Evolutionary conservation across 1,140 invertebrate genomes (phyloP).

Genomic region (Hycleus cichorii): DNA sequence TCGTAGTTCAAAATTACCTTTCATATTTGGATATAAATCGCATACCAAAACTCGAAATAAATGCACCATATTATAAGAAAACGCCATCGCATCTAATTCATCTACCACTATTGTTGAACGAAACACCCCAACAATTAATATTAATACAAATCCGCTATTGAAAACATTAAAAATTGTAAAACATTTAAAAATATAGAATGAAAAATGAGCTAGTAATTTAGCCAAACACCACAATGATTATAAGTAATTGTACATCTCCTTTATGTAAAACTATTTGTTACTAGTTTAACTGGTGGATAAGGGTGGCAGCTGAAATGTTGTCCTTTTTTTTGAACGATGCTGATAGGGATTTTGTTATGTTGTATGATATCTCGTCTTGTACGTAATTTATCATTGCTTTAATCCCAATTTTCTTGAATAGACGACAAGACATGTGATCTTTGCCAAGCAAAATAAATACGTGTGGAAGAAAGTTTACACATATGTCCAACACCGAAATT

Average conservation of each 20-base stretch:
- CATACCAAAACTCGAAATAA: neutral
- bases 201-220: too few species aligned
- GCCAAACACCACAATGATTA: too few species aligned
- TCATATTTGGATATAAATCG: constrained; percentile 27
- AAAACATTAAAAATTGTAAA: neutral
- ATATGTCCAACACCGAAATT: too few species aligned
- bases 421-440: neutral
- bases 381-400: constrained; percentile 2
- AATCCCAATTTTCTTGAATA: constrained; percentile 1
- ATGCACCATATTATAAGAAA: too few species aligned
- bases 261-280: too few species aligned
- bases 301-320: too few species aligned
- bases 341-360: neutral
- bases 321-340: too few species aligned
- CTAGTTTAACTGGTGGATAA: too few species aligned
- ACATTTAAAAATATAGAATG: neutral
- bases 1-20: constrained; percentile 29
- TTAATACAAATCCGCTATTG: constrained; percentile 3
- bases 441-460: neutral
- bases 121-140: neutral
- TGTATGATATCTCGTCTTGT: neutral
- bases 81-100: too few species aligned
- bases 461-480: neutral
- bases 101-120: too few species aligned
- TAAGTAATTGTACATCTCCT: too few species aligned